Evolutionary conservation across 1,140 invertebrate genomes (phyloP).

Genomic region (Pseudomyrmex concolor): DNA sequence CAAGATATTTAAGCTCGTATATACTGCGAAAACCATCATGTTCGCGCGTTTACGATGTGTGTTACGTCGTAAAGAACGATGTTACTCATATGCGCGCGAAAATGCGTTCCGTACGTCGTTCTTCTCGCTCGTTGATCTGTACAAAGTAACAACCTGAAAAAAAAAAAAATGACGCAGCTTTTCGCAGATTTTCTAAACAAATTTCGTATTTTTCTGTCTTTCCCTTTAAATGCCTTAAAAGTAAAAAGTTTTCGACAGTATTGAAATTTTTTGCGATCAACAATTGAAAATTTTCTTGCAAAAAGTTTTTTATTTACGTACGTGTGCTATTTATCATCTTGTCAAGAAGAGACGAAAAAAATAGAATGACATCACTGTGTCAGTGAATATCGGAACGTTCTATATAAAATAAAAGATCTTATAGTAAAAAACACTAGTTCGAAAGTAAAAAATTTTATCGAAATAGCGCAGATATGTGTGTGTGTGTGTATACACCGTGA

Average conservation of each 20-base stretch:
- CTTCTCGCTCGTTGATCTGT: not conserved
- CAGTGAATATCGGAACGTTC: too few relatives aligned
- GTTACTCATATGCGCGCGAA: not conserved
- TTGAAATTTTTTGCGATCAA: too few relatives aligned
- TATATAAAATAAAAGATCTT: too few relatives aligned
- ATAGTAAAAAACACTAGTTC: too few relatives aligned
- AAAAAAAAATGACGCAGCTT: not conserved
- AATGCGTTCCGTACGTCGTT: slow-evolving; percentile 3
- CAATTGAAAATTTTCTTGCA: too few relatives aligned
- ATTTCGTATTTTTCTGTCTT: not conserved
- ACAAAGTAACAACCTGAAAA: not conserved
- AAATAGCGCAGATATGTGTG: not conserved
- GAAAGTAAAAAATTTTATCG: not conserved
- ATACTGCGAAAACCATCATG: not conserved
- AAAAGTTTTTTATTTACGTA: too few relatives aligned
- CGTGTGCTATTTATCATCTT: too few relatives aligned
- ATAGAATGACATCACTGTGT: too few relatives aligned
- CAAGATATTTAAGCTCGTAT: slow-evolving; percentile 6
- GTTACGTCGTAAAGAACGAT: slow-evolving; percentile 15
- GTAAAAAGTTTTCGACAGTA: too few relatives aligned
- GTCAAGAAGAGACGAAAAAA: too few relatives aligned
- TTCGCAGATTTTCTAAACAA: not conserved
- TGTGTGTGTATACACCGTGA: too few relatives aligned
- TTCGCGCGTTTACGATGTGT: slow-evolving; percentile 3
- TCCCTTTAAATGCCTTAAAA: not conserved